Conservation (phyloP, 2,888 invertebrate species). For the Xylota segnis region DNA sequence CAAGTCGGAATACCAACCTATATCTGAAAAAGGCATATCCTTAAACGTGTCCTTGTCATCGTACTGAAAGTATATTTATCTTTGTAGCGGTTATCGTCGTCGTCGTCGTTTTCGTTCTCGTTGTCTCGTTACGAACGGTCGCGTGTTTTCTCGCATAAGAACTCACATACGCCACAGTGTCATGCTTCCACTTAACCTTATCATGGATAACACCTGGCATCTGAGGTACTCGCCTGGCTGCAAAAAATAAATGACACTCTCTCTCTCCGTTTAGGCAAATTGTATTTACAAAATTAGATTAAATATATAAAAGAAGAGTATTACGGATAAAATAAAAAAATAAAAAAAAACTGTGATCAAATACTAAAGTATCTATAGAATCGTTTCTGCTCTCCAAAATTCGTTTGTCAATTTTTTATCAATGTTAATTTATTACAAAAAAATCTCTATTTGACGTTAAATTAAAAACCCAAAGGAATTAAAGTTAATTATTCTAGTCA, state of each 20-base stretch:
- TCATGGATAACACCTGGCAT: constrained; percentile 60
- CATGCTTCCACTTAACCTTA: constrained; percentile 51
- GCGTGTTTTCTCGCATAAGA: constrained; percentile 58
- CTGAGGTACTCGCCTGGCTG: constrained; percentile 6
- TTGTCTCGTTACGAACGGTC: constrained; percentile 21
- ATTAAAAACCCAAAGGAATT: constrained; percentile 13
- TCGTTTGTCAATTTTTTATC: constrained; percentile 47
- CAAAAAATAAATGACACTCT: constrained; percentile 17
- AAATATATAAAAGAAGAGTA: constrained; percentile 56
- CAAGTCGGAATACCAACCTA: constrained; percentile 22
- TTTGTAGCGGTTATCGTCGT: background rate
- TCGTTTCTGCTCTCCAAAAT: constrained; percentile 16
- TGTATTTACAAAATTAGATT: constrained; percentile 62
- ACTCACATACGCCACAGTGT: constrained; percentile 67
- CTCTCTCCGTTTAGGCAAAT: constrained; percentile 56
- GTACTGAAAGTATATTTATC: constrained; percentile 4
- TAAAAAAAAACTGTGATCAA: constrained; percentile 57
- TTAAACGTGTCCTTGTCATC: constrained; percentile 48
- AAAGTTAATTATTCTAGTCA: constrained; percentile 68
- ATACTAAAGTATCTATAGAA: constrained; percentile 33
- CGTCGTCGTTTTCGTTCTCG: background rate
- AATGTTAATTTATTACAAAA: constrained; percentile 33
- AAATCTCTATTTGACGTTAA: constrained; percentile 61
- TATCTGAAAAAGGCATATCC: constrained; percentile 41
- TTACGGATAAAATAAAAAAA: constrained; percentile 9